A percentile compares a stretch with the other conserved stretches of the same genome.
phyloP scores from a whole-genome alignment of 2,888 invertebrate genomes.

The Boloria selene region DNA sequence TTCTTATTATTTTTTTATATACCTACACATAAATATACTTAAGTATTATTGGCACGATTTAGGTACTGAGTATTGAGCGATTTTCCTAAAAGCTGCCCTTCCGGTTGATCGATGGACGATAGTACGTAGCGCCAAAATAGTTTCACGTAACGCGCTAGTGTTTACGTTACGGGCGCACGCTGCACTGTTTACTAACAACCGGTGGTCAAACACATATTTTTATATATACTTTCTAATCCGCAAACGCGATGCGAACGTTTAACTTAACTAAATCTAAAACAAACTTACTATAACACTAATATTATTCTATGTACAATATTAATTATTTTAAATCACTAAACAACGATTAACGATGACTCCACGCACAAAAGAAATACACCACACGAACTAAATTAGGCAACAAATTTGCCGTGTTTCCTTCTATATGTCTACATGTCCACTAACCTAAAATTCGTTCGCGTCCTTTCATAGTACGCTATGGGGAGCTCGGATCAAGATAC shows the following conservation, averaged over 20 bases:
- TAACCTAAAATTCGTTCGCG: slow-evolving; percentile 80
- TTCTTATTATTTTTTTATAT: slow-evolving; percentile 27
- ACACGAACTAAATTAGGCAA: slow-evolving; percentile 82
- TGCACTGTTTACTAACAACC: slow-evolving; percentile 77
- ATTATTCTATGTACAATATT: slow-evolving; percentile 45
- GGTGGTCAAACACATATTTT: slow-evolving; percentile 53
- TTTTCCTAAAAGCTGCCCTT: slow-evolving; percentile 35
- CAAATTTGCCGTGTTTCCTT: slow-evolving; percentile 82
- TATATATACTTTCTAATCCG: slow-evolving; percentile 33
- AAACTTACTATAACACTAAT: slow-evolving; percentile 27
- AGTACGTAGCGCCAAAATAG: slow-evolving; percentile 31
- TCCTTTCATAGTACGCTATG: slow-evolving; percentile 74
- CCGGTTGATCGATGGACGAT: slow-evolving; percentile 34
- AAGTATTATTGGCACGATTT: slow-evolving; percentile 46
- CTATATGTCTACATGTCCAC: slow-evolving; percentile 84
- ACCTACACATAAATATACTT: slow-evolving; percentile 33
- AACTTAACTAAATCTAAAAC: slow-evolving; percentile 30
- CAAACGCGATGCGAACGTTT: slow-evolving; percentile 26
- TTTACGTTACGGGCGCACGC: slow-evolving; percentile 61
- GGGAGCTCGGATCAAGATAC: slow-evolving; percentile 74
- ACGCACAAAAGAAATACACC: slow-evolving; percentile 81
- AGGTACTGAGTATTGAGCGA: slow-evolving; percentile 46
- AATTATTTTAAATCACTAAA: slow-evolving; percentile 56
- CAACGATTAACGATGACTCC: slow-evolving; percentile 78
- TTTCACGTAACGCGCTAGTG: slow-evolving; percentile 39